These are phyloP conservation scores for Manis javanica DNA, from an alignment of 2,797 vertebrate genomes.

Conservation along the genomic window DNA sequence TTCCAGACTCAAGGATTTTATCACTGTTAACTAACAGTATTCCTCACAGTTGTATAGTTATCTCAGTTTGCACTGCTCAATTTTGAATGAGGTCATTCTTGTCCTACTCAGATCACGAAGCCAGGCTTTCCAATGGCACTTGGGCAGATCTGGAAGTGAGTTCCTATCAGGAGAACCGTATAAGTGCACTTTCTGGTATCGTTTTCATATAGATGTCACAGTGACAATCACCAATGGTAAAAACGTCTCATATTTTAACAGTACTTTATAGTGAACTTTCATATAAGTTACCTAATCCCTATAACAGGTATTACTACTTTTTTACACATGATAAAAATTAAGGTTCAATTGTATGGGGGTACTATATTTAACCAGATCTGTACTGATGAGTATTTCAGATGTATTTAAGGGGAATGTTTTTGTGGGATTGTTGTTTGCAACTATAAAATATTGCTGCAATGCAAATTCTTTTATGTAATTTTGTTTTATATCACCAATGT, in stretches of 20 bases:
- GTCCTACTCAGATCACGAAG: not conserved
- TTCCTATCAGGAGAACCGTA: not conserved
- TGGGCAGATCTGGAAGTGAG: not conserved
- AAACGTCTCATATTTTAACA: not conserved
- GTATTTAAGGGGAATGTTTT: conserved; percentile 5
- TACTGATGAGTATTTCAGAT: not conserved
- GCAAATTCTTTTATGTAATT: not conserved
- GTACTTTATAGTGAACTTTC: conserved; percentile 27
- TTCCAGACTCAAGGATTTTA: not conserved
- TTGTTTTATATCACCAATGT: not conserved
- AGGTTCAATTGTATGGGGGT: not conserved
- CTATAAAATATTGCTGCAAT: not conserved
- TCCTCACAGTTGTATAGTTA: not conserved
- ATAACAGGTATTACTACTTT: not conserved
- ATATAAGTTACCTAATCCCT: not conserved
- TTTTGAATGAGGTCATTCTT: not conserved
- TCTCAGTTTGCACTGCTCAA: not conserved
- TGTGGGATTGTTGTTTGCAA: not conserved
- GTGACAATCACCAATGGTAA: not conserved
- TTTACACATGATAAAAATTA: conserved; percentile 42
- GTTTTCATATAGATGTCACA: not conserved
- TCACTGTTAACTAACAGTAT: not conserved
- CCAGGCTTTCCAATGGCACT: not conserved
- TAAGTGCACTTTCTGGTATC: not conserved
- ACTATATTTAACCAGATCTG: conserved; percentile 7